Conservation (phyloP, 2,113 vertebrate genomes). For the Colaptes auratus region DNA sequence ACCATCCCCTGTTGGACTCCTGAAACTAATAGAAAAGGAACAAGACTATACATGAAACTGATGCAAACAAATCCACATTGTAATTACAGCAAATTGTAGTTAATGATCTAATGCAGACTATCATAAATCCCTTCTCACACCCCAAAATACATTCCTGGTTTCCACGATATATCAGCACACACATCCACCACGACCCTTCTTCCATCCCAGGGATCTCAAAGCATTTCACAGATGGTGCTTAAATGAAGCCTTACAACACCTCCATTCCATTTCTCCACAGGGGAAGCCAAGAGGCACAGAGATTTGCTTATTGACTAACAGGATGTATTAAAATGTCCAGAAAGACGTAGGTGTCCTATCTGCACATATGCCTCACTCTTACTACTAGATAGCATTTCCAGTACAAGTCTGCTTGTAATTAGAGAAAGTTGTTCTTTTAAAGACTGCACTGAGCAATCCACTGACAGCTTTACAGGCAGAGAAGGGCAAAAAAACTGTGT, state of each 20-base stretch:
- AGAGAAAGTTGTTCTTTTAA: not conserved
- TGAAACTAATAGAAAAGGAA: not conserved
- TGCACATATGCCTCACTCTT: not conserved
- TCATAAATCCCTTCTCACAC: not conserved
- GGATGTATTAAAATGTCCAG: not conserved
- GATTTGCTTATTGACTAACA: not conserved
- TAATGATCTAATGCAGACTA: not conserved
- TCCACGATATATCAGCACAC: not conserved
- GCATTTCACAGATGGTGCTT: not conserved
- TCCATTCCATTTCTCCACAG: not conserved
- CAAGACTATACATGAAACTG: not conserved
- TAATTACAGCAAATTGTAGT: not conserved
- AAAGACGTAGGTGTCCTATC: not conserved
- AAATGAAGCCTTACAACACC: not conserved
- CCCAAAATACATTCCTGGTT: not conserved
- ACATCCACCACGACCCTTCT: not conserved
- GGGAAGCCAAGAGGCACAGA: not conserved
- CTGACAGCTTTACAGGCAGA: not conserved
- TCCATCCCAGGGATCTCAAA: not conserved
- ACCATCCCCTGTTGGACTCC: not conserved
- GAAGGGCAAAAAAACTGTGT: not conserved
- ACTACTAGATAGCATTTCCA: not conserved
- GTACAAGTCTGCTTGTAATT: not conserved
- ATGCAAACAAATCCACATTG: not conserved
- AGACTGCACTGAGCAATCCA: not conserved